Evolutionary conservation across 1,140 invertebrate species (phyloP).

Genomic region (Platyscapa corneri): DNA sequence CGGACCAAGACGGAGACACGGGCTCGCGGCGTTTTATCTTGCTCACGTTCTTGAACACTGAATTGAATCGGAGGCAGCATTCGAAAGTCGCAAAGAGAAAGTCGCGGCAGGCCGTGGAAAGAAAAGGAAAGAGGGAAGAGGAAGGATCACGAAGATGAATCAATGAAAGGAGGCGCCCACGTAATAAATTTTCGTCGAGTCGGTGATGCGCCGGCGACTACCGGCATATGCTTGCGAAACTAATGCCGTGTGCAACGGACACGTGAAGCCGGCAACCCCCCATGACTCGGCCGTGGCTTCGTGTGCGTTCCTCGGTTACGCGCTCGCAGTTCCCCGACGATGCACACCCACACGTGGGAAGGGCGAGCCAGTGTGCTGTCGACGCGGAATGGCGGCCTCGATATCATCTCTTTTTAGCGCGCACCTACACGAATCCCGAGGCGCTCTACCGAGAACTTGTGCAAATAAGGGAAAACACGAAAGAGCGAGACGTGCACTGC

Average conservation of each 20-base stretch:
- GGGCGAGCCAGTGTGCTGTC: too few relatives aligned
- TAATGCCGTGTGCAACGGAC: neutral
- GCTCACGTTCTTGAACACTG: neutral
- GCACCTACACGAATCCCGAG: slow-evolving; percentile 14
- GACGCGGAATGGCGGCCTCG: too few relatives aligned
- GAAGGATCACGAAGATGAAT: neutral
- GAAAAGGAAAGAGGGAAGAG: neutral
- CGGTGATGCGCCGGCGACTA: too few relatives aligned
- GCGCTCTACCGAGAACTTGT: slow-evolving; percentile 26
- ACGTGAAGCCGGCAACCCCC: too few relatives aligned
- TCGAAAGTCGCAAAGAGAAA: slow-evolving; percentile 19
- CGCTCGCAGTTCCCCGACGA: slow-evolving; percentile 50
- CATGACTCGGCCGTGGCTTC: too few relatives aligned
- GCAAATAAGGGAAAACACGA: neutral
- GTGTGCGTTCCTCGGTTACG: slow-evolving; percentile 51
- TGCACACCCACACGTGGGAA: too few relatives aligned
- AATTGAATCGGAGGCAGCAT: neutral
- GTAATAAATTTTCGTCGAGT: neutral
- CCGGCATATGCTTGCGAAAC: too few relatives aligned
- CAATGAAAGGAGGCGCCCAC: neutral
- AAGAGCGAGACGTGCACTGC: neutral
- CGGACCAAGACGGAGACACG: neutral
- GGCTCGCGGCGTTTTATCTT: neutral
- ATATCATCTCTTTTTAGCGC: too few relatives aligned
- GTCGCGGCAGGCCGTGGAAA: neutral